Evolutionary conservation across 2,113 vertebrate genomes (phyloP).

Genomic region (Sterrhoptilus dennistouni): DNA sequence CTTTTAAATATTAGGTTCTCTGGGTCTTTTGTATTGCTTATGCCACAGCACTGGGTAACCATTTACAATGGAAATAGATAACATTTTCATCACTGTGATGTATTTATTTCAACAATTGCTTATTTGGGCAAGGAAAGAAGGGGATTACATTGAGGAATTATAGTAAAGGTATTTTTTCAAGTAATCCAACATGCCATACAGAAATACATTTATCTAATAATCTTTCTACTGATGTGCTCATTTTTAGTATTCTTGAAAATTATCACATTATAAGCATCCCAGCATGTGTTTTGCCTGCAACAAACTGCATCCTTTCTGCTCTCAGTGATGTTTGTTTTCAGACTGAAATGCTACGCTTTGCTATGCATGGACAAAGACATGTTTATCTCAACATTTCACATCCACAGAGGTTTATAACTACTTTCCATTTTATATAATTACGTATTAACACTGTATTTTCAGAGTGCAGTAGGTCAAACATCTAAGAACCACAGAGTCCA

Average conservation of each 20-base stretch:
- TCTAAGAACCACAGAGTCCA: constrained; percentile 12
- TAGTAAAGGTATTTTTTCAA: constrained; percentile 20
- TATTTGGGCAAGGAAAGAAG: constrained; percentile 13
- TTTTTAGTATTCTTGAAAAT: constrained; percentile 23
- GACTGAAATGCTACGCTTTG: constrained; percentile 7
- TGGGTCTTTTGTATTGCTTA: neutral
- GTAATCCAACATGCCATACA: constrained; percentile 16
- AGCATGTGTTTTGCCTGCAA: constrained; percentile 68
- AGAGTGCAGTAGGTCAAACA: constrained; percentile 28
- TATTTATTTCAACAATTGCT: constrained; percentile 27
- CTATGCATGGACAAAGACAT: constrained; percentile 57
- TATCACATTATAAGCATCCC: constrained; percentile 8
- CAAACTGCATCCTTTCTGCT: constrained; percentile 21
- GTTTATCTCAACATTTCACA: constrained; percentile 26
- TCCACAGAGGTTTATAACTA: neutral
- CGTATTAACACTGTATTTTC: constrained; percentile 34
- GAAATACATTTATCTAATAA: neutral
- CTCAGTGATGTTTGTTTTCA: constrained; percentile 25
- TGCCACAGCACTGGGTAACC: neutral
- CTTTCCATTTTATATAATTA: constrained; percentile 45
- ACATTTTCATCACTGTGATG: neutral
- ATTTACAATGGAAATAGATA: neutral
- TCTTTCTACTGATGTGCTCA: neutral
- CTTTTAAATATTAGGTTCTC: neutral
- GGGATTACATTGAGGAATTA: neutral